Evolutionary conservation across 2,888 invertebrate genomes (phyloP).

Genomic region (Chrysolina haemoptera): DNA sequence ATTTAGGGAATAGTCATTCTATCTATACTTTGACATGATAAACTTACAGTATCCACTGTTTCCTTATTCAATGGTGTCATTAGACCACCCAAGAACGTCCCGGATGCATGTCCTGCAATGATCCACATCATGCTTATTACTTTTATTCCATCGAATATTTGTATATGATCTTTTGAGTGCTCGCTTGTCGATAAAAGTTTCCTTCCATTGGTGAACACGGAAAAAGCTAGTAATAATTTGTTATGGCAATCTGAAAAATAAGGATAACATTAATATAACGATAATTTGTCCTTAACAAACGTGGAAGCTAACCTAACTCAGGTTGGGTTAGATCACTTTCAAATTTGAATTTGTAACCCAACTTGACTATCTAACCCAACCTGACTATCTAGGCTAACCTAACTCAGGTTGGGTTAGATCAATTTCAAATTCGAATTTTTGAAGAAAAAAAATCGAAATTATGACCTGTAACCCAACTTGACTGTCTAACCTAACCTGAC

Average conservation of each 20-base stretch:
- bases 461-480: too few species aligned
- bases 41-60: constrained; percentile 29
- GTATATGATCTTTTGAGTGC: constrained; percentile 52
- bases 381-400: too few species aligned
- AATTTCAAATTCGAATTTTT: too few species aligned
- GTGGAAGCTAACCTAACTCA: too few species aligned
- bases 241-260: constrained; percentile 45
- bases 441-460: too few species aligned
- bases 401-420: too few species aligned
- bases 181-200: constrained; percentile 51
- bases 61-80: constrained; percentile 35
- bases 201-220: constrained; percentile 54
- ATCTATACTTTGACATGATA: too few species aligned
- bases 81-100: constrained; percentile 14
- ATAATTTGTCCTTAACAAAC: constrained; percentile 21
- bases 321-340: too few species aligned
- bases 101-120: constrained; percentile 55
- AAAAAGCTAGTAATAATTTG: constrained; percentile 54
- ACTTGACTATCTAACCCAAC: too few species aligned
- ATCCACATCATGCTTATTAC: constrained; percentile 60
- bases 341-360: too few species aligned
- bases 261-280: background rate
- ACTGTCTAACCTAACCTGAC: too few species aligned
- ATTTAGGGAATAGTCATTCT: too few species aligned
- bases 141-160: constrained; percentile 57